Conservation (phyloP, 2,113 vertebrate species). For the Anthoscopus minutus region DNA sequence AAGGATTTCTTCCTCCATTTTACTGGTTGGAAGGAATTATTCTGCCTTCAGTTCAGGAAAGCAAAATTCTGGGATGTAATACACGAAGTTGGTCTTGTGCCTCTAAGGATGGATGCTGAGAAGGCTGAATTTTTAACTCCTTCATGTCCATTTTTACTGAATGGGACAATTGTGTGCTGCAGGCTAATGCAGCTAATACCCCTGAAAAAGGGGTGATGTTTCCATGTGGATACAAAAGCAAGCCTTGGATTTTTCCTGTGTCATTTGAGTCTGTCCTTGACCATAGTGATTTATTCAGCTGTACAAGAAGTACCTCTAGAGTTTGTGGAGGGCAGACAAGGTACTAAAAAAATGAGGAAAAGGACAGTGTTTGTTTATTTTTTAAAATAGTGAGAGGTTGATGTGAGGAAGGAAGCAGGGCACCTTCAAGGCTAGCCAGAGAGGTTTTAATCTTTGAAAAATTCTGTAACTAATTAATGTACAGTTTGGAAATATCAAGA, state of each 20-base stretch:
- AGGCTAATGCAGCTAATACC: background rate
- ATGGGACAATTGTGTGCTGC: background rate
- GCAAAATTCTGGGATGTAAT: background rate
- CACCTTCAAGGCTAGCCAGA: background rate
- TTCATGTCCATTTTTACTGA: background rate
- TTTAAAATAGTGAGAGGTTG: background rate
- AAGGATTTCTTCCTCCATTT: constrained; percentile 40
- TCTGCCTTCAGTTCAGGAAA: background rate
- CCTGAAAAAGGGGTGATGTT: background rate
- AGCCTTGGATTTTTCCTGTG: background rate
- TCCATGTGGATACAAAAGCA: background rate
- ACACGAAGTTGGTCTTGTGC: background rate
- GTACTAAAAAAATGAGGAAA: background rate
- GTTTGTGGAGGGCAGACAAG: background rate
- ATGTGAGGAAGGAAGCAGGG: background rate
- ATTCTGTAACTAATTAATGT: background rate
- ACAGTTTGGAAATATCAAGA: background rate
- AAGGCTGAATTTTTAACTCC: background rate
- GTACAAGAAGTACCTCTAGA: background rate
- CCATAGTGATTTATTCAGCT: background rate
- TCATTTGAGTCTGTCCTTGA: background rate
- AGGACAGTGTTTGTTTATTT: background rate
- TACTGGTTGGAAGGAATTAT: background rate
- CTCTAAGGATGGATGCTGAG: background rate
- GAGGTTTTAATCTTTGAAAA: background rate